Evolutionary conservation across 2,888 invertebrate genomes (phyloP), one percentile per base, ranked within the genome.

Genomic region (Epistrophe grossulariae): DNA sequence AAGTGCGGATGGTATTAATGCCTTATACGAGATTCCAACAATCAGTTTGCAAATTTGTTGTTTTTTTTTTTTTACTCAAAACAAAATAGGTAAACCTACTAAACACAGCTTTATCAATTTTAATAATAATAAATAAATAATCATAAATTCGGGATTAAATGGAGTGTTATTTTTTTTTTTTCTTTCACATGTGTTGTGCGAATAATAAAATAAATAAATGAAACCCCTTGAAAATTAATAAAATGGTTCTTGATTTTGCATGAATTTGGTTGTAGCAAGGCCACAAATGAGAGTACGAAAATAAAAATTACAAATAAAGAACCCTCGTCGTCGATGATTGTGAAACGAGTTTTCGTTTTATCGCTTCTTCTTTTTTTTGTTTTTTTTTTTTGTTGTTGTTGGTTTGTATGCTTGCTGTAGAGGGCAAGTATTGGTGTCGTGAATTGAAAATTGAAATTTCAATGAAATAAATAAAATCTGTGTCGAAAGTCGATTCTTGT

Each of bases 331-430:
- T 55, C 50, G 71, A 62, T 57, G 31, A 68, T 74, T 72, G 35
- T 72, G n/a, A 78, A 82, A 82, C 78, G 50, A 66, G 72, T 78
- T 77, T 79, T 62, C 50, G 40, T 74, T 68, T 50, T 68, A 68
- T 68, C 35, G 68, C 50, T 45, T 24, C n/a, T 62, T 62, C 43
- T 50, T 68, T 4, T 68, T 71, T 62, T 79, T 72, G 45, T 62
- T 24, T 79, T 62, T 62, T 62, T 28, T 50, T 68, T 4, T 68
- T 71, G 55, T 79, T 72, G 45, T 62, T 24, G 72, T 62, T 38
- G 38, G 50, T 79, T 43, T 43, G 15, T 66, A 31, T 45, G 57
- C 17, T 70, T 31, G 24, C 10, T 43, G 15, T 31, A 55, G 15
- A 24, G 43, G 43, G 15, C 24, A 15, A 40, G 9, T 62, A 62